Percentiles rank a stretch among this genome's conserved stretches.
Evolutionary conservation across 2,113 vertebrate genomes (phyloP).

Genomic region (Limanda limanda): DNA sequence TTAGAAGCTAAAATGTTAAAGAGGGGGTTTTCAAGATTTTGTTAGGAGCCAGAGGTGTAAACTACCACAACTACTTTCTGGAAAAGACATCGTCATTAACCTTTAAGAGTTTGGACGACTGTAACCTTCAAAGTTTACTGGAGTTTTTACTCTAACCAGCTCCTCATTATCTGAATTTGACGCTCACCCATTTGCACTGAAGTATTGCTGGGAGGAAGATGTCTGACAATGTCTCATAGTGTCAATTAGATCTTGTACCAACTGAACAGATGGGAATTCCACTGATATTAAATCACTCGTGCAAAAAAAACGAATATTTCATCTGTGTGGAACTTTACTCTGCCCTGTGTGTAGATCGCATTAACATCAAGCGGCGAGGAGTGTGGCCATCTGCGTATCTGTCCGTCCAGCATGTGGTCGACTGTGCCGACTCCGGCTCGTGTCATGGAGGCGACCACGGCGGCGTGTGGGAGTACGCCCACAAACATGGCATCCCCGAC

Average conservation of each 20-base stretch:
- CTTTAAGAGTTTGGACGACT: no score
- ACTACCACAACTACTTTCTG: no score
- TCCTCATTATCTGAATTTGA: no score
- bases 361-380: conserved; percentile 90
- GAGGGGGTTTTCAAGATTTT: no score
- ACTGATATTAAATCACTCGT: background rate
- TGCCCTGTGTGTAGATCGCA: conserved; percentile 80
- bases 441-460: conserved; percentile 90
- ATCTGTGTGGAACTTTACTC: background rate
- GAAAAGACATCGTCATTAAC: no score
- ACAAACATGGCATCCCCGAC: conserved; percentile 88
- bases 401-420: conserved; percentile 90
- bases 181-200: no score
- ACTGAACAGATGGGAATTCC: conserved; percentile 7
- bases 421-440: conserved; percentile 84
- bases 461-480: conserved; percentile 87
- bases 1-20: no score
- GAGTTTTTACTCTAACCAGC: conserved; percentile 22
- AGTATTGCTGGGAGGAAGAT: no score
- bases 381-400: conserved; percentile 90
- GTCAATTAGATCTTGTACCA: no score
- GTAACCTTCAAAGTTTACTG: no score
- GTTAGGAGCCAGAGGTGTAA: no score
- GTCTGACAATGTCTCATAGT: no score
- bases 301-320: background rate